These are phyloP conservation scores for Sinella curviseta DNA, from an alignment of 1,140 invertebrate species.

Conservation along the genomic window DNA sequence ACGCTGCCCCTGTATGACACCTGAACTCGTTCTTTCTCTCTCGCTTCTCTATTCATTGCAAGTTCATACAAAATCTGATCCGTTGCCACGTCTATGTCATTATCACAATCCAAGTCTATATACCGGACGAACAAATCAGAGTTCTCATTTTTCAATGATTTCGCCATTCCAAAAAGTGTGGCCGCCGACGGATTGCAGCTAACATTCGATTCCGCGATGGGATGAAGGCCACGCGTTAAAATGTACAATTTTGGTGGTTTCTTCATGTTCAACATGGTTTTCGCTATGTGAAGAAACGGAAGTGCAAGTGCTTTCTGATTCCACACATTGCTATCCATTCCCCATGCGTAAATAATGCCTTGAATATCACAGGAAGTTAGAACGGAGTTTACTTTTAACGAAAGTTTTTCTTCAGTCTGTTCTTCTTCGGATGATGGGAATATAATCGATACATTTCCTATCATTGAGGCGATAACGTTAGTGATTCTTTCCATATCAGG, in stretches of 20 bases:
- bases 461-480: too few relatives aligned
- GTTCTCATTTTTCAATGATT: constrained; percentile 2
- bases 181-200: background rate
- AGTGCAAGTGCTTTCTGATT: background rate
- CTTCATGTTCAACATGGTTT: background rate
- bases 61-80: background rate
- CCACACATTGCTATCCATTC: background rate
- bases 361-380: too few relatives aligned
- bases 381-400: too few relatives aligned
- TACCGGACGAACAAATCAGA: background rate
- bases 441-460: too few relatives aligned
- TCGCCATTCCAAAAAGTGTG: background rate
- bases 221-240: background rate
- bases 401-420: too few relatives aligned
- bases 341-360: background rate
- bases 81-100: background rate
- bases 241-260: background rate
- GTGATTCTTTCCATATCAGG: too few relatives aligned
- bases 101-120: background rate
- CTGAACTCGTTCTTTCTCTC: background rate
- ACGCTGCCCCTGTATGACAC: background rate
- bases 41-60: background rate
- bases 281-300: background rate
- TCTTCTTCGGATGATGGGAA: too few relatives aligned
- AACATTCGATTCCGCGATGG: background rate